Conservation (phyloP, 2,797 vertebrate genomes). For the Borostomias antarcticus region DNA sequence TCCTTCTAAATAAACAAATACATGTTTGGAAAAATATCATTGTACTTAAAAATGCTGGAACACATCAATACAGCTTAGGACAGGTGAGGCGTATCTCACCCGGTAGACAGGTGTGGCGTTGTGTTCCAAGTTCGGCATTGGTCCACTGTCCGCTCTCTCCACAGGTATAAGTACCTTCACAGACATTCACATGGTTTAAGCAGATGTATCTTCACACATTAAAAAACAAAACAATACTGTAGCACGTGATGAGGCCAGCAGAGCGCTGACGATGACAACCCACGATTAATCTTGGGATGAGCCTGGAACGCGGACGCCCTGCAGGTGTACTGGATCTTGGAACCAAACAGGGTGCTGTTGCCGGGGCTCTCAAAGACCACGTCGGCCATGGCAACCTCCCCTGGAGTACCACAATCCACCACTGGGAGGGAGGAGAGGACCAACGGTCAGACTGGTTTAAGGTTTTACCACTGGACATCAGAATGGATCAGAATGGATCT, state of each 20-base stretch:
- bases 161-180: slow-evolving; percentile 81
- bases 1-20: too few relatives aligned
- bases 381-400: slow-evolving; percentile 72
- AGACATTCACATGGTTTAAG: background rate
- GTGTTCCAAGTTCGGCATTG: slow-evolving; percentile 73
- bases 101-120: slow-evolving; percentile 78
- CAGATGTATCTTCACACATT: background rate
- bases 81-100: slow-evolving; percentile 70
- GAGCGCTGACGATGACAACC: background rate
- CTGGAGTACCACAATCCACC: slow-evolving; percentile 86
- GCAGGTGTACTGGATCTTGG: slow-evolving; percentile 83
- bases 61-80: too few relatives aligned
- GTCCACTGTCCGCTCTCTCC: slow-evolving; percentile 78
- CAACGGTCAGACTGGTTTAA: too few relatives aligned
- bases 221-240: background rate
- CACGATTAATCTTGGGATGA: slow-evolving; percentile 77
- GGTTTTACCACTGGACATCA: background rate
- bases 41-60: too few relatives aligned
- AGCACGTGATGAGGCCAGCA: background rate
- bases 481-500: background rate
- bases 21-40: too few relatives aligned
- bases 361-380: slow-evolving; percentile 77
- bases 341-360: slow-evolving; percentile 86
- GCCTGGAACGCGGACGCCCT: slow-evolving; percentile 73
- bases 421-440: slow-evolving; percentile 67